phyloP scores from a whole-genome alignment of 2,113 vertebrate species.

The Phocoena sinus region DNA sequence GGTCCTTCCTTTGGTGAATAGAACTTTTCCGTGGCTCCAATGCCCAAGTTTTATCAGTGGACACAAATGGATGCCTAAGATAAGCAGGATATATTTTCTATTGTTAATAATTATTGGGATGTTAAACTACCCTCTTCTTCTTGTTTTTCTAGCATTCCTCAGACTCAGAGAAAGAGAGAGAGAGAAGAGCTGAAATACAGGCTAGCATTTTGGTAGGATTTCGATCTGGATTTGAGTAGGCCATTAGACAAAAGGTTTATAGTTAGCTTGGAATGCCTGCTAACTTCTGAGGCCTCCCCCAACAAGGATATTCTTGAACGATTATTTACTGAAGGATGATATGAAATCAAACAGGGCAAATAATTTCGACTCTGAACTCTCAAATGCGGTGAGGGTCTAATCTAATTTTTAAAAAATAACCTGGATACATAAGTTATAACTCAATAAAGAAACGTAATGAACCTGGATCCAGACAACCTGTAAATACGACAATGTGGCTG shows the following conservation, averaged over 20 bases:
- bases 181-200: background rate
- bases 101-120: constrained; percentile 5
- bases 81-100: background rate
- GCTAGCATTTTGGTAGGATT: background rate
- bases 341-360: background rate
- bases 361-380: background rate
- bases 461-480: background rate
- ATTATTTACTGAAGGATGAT: background rate
- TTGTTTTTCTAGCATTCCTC: constrained; percentile 1
- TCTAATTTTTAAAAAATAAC: constrained; percentile 17
- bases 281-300: background rate
- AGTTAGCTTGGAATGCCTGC: background rate
- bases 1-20: background rate
- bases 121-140: background rate
- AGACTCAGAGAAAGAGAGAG: background rate
- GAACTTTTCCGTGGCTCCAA: background rate
- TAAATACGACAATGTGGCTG: background rate
- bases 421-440: background rate
- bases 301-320: background rate
- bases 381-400: background rate
- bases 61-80: background rate
- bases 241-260: constrained; percentile 22
- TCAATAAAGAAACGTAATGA: background rate
- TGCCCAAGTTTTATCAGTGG: background rate
- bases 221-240: constrained; percentile 35